Conservation (phyloP, 37 sponge, comb jelly and placozoan species). For the Amphimedon queenslandica region DNA sequence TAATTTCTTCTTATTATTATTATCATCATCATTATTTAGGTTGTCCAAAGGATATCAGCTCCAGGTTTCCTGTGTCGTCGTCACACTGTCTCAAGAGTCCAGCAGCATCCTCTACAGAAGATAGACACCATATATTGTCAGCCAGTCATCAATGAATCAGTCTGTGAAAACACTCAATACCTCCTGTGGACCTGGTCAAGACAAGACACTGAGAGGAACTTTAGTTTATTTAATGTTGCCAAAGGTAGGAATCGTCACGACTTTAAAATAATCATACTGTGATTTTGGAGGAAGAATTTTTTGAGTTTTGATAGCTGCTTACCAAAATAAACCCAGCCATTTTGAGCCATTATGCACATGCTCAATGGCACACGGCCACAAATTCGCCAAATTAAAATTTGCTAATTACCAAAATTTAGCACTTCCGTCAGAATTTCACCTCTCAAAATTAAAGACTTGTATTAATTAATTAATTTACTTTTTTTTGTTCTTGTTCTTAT, state of each 20-base stretch:
- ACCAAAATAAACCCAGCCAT: no score
- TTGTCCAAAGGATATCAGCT: constrained; percentile 39
- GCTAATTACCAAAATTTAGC: no score
- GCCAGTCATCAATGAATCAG: constrained; percentile 27
- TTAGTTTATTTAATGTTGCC: constrained; percentile 61
- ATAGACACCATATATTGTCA: constrained; percentile 61
- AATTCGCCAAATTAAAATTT: no score
- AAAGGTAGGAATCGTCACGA: no score
- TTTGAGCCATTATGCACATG: no score
- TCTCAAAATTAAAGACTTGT: no score
- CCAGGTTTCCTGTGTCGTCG: constrained; percentile 76
- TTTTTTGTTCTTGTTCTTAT: not conserved
- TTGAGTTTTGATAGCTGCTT: no score
- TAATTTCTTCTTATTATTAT: not conserved
- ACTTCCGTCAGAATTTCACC: no score
- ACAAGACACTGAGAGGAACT: constrained; percentile 60
- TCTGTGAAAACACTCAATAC: constrained; percentile 27
- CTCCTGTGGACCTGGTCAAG: constrained; percentile 73
- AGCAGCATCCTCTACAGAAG: constrained; percentile 69
- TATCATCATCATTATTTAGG: constrained; percentile 13
- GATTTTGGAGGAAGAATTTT: no score
- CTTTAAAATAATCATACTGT: no score
- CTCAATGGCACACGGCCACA: no score
- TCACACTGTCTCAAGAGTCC: constrained; percentile 45
- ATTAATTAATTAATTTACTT: no score